phyloP scores from a whole-genome alignment of 2,888 invertebrate genomes.

The Megastigmus dorsalis region DNA sequence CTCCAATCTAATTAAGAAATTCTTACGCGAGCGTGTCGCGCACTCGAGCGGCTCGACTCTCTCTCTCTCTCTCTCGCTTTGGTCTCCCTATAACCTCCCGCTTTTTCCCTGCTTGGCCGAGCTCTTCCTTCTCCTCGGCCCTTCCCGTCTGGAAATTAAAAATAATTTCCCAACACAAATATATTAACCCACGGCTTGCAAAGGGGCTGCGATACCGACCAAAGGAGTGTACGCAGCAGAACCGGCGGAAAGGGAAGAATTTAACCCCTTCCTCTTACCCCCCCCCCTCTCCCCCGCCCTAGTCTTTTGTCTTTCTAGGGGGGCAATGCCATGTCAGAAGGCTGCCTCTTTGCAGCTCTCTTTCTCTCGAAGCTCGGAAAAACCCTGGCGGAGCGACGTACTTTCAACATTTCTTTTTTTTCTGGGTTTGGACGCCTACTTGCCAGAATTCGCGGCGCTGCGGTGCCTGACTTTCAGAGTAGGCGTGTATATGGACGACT shows the following conservation, averaged over 20 bases:
- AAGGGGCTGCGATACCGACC: slow-evolving; percentile 14
- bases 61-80: too few species aligned
- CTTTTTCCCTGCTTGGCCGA: slow-evolving; percentile 6
- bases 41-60: neutral
- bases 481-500: too few species aligned
- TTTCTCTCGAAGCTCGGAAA: too few species aligned
- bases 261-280: too few species aligned
- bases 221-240: slow-evolving; percentile 58
- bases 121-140: too few species aligned
- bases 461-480: too few species aligned
- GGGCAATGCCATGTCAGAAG: neutral
- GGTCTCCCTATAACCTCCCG: too few species aligned
- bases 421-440: too few species aligned
- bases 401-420: too few species aligned
- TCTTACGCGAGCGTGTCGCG: slow-evolving; percentile 66
- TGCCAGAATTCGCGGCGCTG: too few species aligned
- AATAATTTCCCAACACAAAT: slow-evolving; percentile 70
- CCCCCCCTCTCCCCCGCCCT: too few species aligned
- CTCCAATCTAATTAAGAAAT: slow-evolving; percentile 71
- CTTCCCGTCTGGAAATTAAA: slow-evolving; percentile 65
- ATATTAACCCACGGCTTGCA: slow-evolving; percentile 65
- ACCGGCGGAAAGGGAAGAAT: slow-evolving; percentile 37
- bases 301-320: slow-evolving; percentile 21
- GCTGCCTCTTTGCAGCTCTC: neutral
- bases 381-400: too few species aligned